Conservation (phyloP, 2,888 invertebrate genomes). For the Melolontha melolontha region DNA sequence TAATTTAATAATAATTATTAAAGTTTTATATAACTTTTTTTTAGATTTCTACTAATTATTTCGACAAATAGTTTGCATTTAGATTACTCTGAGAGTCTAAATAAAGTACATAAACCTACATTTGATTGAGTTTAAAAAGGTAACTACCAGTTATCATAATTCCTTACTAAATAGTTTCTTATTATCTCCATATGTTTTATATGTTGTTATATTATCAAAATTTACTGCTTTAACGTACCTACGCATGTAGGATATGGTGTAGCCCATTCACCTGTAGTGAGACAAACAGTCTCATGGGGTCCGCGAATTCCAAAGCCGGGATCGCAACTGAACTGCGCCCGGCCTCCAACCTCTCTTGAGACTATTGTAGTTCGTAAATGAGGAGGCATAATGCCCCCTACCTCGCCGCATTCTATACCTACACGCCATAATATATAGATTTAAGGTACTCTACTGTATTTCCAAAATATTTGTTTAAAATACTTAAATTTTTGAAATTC, state of each 20-base stretch:
- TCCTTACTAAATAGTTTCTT: too few relatives aligned
- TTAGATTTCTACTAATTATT: too few relatives aligned
- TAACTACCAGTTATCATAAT: too few relatives aligned
- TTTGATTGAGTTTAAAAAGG: too few relatives aligned
- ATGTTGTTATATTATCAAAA: background rate
- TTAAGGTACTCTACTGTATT: background rate
- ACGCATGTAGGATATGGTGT: conserved; percentile 80
- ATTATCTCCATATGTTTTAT: background rate
- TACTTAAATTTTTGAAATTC: background rate
- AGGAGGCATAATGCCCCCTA: conserved; percentile 68
- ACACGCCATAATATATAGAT: conserved; percentile 30
- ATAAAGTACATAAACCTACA: too few relatives aligned
- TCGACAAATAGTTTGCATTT: too few relatives aligned
- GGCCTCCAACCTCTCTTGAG: conserved; percentile 83
- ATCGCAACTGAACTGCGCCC: conserved; percentile 83
- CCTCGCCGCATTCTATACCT: conserved; percentile 86
- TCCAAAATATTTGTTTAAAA: background rate
- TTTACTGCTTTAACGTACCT: conserved; percentile 66
- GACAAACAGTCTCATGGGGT: conserved; percentile 79
- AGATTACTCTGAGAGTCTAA: too few relatives aligned
- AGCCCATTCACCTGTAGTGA: conserved; percentile 85
- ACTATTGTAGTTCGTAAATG: conserved; percentile 79
- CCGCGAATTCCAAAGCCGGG: conserved; percentile 83
- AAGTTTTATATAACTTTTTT: too few relatives aligned
- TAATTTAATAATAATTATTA: too few relatives aligned